phyloP scores from a whole-genome alignment of 2,888 invertebrate genomes.

The Neoscelio sp. region DNA sequence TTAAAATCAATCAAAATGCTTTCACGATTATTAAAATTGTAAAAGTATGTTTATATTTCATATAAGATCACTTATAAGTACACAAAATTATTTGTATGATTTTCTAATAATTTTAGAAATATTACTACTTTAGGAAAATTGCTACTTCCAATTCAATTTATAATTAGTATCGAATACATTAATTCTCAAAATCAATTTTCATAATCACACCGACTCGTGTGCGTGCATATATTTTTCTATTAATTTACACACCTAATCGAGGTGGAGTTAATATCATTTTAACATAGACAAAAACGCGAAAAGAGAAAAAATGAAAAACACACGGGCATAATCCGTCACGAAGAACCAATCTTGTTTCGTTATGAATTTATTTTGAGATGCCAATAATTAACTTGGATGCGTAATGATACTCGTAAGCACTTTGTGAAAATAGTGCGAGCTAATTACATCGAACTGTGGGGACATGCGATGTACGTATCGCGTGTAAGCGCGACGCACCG shows the following conservation, averaged over 20 bases:
- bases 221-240: constrained; percentile 2
- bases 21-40: too few species aligned
- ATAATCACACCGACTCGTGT: background rate
- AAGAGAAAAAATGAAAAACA: constrained; percentile 5
- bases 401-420: constrained; percentile 55
- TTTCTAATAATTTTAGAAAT: too few species aligned
- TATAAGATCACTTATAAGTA: too few species aligned
- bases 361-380: constrained; percentile 45
- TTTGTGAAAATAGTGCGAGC: constrained; percentile 63
- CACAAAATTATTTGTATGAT: too few species aligned
- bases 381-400: constrained; percentile 58
- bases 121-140: too few species aligned
- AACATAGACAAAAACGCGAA: constrained; percentile 19
- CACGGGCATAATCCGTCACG: constrained; percentile 26
- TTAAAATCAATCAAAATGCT: too few species aligned
- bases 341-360: constrained; percentile 35
- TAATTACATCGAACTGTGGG: constrained; percentile 59
- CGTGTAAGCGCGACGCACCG: constrained; percentile 54
- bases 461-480: constrained; percentile 53
- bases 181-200: constrained; percentile 8
- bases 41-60: too few species aligned
- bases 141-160: too few species aligned
- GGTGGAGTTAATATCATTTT: background rate
- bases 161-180: constrained; percentile 11
- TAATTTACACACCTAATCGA: constrained; percentile 15